These are phyloP conservation scores for Arrhamphus sclerolepis DNA, from an alignment of 2,797 vertebrate genomes.

Conservation along the genomic window DNA sequence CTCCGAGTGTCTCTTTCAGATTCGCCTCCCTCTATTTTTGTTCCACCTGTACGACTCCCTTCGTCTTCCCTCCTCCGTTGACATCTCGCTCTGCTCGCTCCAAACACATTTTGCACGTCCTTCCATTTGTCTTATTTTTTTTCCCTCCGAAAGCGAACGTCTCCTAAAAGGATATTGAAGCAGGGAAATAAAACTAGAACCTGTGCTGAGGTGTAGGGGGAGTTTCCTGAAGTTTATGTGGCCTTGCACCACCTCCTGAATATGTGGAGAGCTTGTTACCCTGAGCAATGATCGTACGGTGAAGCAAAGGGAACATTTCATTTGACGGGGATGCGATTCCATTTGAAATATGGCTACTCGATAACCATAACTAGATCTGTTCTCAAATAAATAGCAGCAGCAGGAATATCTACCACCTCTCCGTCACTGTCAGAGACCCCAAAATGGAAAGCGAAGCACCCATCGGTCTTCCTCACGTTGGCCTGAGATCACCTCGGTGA, in stretches of 20 bases:
- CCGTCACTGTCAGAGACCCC: constrained; percentile 22
- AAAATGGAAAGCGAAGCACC: constrained; percentile 10
- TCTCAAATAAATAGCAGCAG: constrained; percentile 41
- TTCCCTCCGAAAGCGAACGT: neutral
- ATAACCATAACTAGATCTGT: constrained; percentile 38
- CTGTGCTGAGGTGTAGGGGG: neutral
- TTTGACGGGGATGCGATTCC: constrained; percentile 41
- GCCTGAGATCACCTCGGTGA: neutral
- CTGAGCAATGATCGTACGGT: constrained; percentile 37
- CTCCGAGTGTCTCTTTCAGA: constrained; percentile 40
- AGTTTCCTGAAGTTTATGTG: constrained; percentile 25
- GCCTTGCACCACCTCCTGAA: constrained; percentile 16
- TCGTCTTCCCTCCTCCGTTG: constrained; percentile 22
- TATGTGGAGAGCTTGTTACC: constrained; percentile 45
- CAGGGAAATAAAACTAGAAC: constrained; percentile 25
- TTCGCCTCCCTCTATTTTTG: constrained; percentile 49
- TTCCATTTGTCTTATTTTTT: constrained; percentile 11
- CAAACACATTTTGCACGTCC: constrained; percentile 18
- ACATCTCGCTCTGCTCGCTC: constrained; percentile 4
- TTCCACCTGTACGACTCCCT: constrained; percentile 25
- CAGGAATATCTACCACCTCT: constrained; percentile 14
- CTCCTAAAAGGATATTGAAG: constrained; percentile 17
- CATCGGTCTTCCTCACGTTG: neutral
- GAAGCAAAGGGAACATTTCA: constrained; percentile 32
- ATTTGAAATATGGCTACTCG: constrained; percentile 40